Evolutionary conservation across 2,113 vertebrate genomes (phyloP), one percentile per base, ranked within the genome.

Genomic region (Oceanodroma tethys): DNA sequence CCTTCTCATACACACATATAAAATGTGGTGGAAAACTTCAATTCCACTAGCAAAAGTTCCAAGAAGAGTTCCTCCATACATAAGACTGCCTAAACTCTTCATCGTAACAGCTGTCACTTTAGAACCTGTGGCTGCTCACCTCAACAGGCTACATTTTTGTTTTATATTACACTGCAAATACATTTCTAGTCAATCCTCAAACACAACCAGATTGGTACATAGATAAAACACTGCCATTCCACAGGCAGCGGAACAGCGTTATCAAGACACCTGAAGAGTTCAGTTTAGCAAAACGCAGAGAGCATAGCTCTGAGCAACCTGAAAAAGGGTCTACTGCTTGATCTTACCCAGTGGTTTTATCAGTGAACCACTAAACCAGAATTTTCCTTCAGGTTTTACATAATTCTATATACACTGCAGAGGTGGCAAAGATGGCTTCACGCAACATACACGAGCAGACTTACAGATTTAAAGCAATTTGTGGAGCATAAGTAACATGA

Each of bases 151-250:
- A 65, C 43, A 79, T 78, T 53, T 60, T 59, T 66, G 63, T 48
- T 93, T 93, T 66, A 52, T 73, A 72, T 86, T 93, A 82, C 50
- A 76, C 70, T 62, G 76, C 66, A 95, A 91, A 89, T 76, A 93
- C 53, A 62, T 23, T 84, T 65, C 94, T 91, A 91, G 96, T 95
- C 88, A 87, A 66, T 42, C 34, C 70, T 79, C 89, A 95, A 91
- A 95, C 76, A 92, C 93, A 71, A 47, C 29, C 82, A 85, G 91
- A 94, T 70, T 45, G 47, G 63, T 67, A 79, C 25, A 4, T 2
- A 52, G 89, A 87, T 89, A 89, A 65, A 94, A 72, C 11, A 36
- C 16, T 68, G 81, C 68, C 16, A 29, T 93, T 91, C 85, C 83
- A 50, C 75, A 68, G 73, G 87, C 92, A 88, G 66, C 38, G 60